These are phyloP conservation scores for Drosophila pallidifrons DNA, from an alignment of 1,140 invertebrate genomes.

Conservation along the genomic window DNA sequence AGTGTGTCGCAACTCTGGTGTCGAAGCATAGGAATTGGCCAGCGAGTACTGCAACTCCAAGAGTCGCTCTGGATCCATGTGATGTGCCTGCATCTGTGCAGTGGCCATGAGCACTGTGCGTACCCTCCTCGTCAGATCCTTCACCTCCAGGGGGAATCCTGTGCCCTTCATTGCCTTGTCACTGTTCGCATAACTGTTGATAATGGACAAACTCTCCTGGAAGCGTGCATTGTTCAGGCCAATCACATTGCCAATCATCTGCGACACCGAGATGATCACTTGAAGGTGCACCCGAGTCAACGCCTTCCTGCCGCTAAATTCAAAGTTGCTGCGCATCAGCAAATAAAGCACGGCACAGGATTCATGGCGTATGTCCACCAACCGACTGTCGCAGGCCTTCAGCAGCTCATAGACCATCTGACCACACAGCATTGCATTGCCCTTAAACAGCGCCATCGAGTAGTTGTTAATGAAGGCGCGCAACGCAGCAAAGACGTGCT, in stretches of 20 bases:
- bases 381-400: constrained; percentile 92
- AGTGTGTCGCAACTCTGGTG: constrained; percentile 95
- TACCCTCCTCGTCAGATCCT: constrained; percentile 96
- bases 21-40: constrained; percentile 97
- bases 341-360: constrained; percentile 95
- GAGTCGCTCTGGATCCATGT: constrained; percentile 95
- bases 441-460: constrained; percentile 92
- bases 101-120: constrained; percentile 97
- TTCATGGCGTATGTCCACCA: constrained; percentile 93
- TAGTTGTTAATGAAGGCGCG: constrained; percentile 97
- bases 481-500: constrained; percentile 95
- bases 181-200: constrained; percentile 96
- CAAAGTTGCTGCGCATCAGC: constrained; percentile 97
- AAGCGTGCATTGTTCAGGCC: constrained; percentile 95
- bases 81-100: constrained; percentile 95
- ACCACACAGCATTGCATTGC: constrained; percentile 93
- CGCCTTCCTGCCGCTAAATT: constrained; percentile 92
- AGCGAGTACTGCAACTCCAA: constrained; percentile 97
- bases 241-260: constrained; percentile 94
- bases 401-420: constrained; percentile 93
- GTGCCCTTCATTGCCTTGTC: constrained; percentile 97
- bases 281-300: constrained; percentile 94
- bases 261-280: constrained; percentile 96
- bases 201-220: constrained; percentile 95
- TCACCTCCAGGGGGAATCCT: constrained; percentile 94